Evolutionary conservation across 2,888 invertebrate genomes (phyloP).

Genomic region (Erebia epiphron): DNA sequence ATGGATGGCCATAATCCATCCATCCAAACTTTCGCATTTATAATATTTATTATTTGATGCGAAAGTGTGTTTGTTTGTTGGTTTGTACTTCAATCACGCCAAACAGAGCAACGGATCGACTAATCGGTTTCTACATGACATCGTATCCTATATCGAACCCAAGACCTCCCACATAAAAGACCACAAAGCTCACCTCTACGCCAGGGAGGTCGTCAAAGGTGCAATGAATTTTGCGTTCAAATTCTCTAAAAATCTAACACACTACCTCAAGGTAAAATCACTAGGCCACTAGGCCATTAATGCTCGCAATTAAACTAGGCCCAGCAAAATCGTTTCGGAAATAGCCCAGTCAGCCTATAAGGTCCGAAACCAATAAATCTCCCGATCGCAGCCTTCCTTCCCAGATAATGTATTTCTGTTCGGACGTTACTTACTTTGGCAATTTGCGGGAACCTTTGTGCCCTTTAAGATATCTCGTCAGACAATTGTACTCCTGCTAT

Average conservation of each 20-base stretch:
- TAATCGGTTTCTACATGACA: no score
- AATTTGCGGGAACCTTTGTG: constrained; percentile 82
- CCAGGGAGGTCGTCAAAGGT: background rate
- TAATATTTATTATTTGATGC: no score
- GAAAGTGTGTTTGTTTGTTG: no score
- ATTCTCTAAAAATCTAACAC: background rate
- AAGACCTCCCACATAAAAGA: no score
- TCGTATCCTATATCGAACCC: no score
- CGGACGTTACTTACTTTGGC: constrained; percentile 81
- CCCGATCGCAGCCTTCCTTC: constrained; percentile 63
- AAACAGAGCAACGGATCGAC: no score
- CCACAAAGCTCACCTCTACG: no score
- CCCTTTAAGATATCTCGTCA: constrained; percentile 81
- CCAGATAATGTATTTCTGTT: constrained; percentile 82
- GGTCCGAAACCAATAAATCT: constrained; percentile 49
- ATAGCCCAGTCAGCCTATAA: constrained; percentile 62
- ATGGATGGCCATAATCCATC: no score
- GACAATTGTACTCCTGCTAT: constrained; percentile 64
- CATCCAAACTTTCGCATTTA: no score
- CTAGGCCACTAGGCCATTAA: background rate
- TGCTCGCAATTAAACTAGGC: constrained; percentile 15
- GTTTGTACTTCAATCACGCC: no score
- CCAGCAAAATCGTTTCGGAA: constrained; percentile 53
- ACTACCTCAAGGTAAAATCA: background rate
- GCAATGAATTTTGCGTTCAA: no score